Conservation (phyloP, 2,797 vertebrate genomes). For the Lateolabrax maculatus region DNA sequence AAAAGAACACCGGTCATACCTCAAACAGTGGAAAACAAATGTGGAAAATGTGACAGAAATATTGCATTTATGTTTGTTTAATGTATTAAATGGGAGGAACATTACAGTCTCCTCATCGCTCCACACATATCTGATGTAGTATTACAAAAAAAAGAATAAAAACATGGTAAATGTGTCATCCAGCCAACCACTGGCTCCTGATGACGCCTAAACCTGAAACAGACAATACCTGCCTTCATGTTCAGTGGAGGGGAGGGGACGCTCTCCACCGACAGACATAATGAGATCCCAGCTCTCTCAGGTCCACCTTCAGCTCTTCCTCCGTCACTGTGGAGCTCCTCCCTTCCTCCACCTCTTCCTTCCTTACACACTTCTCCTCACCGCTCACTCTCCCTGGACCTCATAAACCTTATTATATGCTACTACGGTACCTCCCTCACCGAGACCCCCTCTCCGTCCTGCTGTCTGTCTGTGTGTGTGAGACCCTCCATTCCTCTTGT, state of each 20-base stretch:
- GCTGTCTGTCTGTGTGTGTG: constrained; percentile 47
- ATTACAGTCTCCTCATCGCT: no score
- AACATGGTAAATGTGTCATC: no score
- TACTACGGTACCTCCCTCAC: constrained; percentile 42
- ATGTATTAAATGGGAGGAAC: no score
- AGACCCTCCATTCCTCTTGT: constrained; percentile 45
- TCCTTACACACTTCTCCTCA: constrained; percentile 32
- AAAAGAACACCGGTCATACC: no score
- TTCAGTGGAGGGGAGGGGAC: not conserved
- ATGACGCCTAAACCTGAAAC: constrained; percentile 17
- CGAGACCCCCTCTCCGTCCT: constrained; percentile 22
- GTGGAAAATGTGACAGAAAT: no score
- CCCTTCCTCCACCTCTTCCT: constrained; percentile 38
- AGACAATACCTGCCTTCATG: constrained; percentile 36
- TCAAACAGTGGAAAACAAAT: no score
- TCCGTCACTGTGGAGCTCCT: constrained; percentile 2
- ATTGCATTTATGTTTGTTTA: no score
- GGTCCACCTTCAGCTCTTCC: constrained; percentile 22
- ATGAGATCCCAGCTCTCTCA: constrained; percentile 13
- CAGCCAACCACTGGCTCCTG: not conserved
- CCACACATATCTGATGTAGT: no score
- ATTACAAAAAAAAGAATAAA: no score
- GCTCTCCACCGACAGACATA: constrained; percentile 1
- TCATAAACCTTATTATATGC: constrained; percentile 49
- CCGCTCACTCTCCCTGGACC: constrained; percentile 24